Evolutionary conservation across 2,113 vertebrate species (phyloP).

Genomic region (Egretta garzetta): DNA sequence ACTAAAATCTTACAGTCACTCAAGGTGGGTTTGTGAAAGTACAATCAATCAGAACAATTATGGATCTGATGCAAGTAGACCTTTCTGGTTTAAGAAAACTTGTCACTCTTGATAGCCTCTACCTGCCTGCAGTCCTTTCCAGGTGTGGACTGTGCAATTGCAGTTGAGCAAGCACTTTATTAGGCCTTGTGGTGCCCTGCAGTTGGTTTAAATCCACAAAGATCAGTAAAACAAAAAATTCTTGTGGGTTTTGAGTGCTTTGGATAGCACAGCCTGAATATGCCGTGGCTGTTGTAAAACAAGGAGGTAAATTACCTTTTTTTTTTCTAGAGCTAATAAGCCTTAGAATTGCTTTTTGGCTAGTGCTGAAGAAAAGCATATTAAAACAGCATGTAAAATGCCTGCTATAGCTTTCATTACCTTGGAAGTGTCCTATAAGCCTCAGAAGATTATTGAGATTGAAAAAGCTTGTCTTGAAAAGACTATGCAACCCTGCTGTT

Average conservation of each 20-base stretch:
- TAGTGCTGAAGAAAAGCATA: not conserved
- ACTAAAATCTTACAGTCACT: not conserved
- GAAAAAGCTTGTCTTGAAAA: not conserved
- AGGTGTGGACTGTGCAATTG: not conserved
- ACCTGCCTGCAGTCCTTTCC: not conserved
- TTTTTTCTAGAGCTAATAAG: not conserved
- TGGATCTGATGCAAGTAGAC: not conserved
- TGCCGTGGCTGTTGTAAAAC: not conserved
- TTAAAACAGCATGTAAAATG: not conserved
- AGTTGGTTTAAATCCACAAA: not conserved
- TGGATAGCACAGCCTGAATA: not conserved
- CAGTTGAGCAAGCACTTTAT: not conserved
- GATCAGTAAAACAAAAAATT: not conserved
- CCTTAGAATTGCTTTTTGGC: not conserved
- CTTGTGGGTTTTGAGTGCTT: not conserved
- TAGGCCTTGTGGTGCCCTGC: not conserved
- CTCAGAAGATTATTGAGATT: not conserved
- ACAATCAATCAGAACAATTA: not conserved
- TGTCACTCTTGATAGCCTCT: not conserved
- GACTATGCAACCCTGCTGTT: not conserved
- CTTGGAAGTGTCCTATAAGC: not conserved
- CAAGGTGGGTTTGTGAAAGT: not conserved
- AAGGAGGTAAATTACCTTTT: not conserved
- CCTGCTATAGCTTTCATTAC: not conserved
- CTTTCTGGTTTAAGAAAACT: not conserved